Conservation (phyloP, 2,888 invertebrate species). For the Eupithecia tripunctaria region DNA sequence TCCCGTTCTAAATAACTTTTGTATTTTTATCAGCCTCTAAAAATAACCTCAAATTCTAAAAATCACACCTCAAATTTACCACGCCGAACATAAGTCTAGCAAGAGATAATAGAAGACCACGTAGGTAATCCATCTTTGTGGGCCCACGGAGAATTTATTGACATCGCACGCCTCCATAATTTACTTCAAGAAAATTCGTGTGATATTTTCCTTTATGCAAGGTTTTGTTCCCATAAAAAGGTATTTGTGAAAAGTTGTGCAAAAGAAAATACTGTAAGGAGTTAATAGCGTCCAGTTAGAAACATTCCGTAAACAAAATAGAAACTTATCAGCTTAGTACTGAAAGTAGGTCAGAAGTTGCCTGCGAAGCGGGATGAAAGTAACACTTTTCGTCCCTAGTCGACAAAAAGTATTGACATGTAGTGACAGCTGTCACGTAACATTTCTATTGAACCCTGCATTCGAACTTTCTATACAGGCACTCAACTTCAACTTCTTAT, state of each 20-base stretch:
- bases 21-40: background rate
- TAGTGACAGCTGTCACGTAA: too few relatives aligned
- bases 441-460: too few relatives aligned
- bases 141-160: conserved; percentile 14
- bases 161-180: conserved; percentile 10
- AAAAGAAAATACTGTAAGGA: background rate
- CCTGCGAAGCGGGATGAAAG: too few relatives aligned
- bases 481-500: too few relatives aligned
- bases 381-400: too few relatives aligned
- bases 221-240: conserved; percentile 3
- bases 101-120: conserved; percentile 9
- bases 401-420: too few relatives aligned
- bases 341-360: too few relatives aligned
- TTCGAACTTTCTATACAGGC: too few relatives aligned
- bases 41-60: background rate
- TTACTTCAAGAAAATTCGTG: conserved; percentile 8
- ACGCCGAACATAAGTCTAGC: background rate
- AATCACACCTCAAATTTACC: background rate
- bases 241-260: background rate
- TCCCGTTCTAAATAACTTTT: too few relatives aligned
- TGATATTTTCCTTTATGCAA: conserved; percentile 8
- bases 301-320: too few relatives aligned
- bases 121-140: conserved; percentile 13
- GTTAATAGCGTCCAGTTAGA: background rate
- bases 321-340: too few relatives aligned